Conservation (phyloP, 37 sponge, comb jelly and placozoan species). For the Axinella damicornis region DNA sequence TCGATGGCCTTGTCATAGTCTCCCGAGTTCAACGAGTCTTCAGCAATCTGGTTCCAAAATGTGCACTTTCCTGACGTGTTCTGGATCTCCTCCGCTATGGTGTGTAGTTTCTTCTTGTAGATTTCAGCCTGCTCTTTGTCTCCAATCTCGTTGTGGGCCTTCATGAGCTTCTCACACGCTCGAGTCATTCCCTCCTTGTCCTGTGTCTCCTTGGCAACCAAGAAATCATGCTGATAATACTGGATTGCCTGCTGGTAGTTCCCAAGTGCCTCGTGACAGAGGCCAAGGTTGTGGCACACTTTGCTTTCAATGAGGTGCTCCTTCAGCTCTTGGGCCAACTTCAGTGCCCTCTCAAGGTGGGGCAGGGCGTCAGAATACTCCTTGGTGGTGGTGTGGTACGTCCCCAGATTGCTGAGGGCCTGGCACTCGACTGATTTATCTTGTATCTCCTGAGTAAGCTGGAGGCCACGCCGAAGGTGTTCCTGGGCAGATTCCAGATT, state of each 20-base stretch:
- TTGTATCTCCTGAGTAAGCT: constrained; percentile 74
- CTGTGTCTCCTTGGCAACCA: constrained; percentile 84
- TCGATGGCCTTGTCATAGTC: constrained; percentile 82
- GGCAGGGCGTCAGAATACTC: constrained; percentile 66
- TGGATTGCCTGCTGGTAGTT: constrained; percentile 86
- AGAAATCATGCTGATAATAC: constrained; percentile 84
- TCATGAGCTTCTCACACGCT: constrained; percentile 84
- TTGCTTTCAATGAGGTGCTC: constrained; percentile 72
- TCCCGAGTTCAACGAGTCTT: constrained; percentile 68
- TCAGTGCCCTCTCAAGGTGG: constrained; percentile 62
- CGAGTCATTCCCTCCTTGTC: constrained; percentile 87
- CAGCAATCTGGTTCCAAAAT: constrained; percentile 87
- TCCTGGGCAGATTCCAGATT: constrained; percentile 67
- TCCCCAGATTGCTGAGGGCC: constrained; percentile 87
- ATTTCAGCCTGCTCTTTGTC: constrained; percentile 85
- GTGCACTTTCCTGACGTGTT: constrained; percentile 76
- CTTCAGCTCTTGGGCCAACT: constrained; percentile 74
- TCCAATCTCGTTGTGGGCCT: constrained; percentile 74
- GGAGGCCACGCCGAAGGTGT: constrained; percentile 70
- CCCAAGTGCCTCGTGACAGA: constrained; percentile 86
- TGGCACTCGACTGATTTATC: constrained; percentile 70
- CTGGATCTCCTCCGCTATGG: constrained; percentile 78
- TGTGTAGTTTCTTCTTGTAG: constrained; percentile 73
- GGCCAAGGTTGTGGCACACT: constrained; percentile 82
- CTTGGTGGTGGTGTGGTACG: constrained; percentile 61